Evolutionary conservation across 2,888 invertebrate genomes (phyloP), one percentile per base, ranked within the genome.

Genomic region (Carcina quercana): DNA sequence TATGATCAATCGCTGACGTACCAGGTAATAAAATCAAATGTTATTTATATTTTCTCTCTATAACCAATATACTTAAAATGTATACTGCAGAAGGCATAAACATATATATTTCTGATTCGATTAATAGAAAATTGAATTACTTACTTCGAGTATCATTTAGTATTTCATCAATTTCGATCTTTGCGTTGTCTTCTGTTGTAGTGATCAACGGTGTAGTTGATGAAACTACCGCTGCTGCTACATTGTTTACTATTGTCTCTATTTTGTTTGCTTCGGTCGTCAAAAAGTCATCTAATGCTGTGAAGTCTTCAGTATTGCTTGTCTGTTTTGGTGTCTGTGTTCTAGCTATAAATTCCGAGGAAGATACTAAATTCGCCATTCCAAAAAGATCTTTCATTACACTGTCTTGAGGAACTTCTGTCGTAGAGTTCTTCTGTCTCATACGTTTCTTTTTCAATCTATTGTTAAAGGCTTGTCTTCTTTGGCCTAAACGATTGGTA

Each of bases 131-230:
- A n/a, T n/a, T n/a, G 3, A 20, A 20, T 14, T 11, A 58, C 72
- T 68, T 70, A 67, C 86, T 78, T 30, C 70, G 62, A 6, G 85
- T 86, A 60, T 91, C 90, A 47, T 87, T 87, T 11, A 91, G 73
- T 17, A 91, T 84, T 67, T 91, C 90, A 52, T 89, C 82, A 27
- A 91, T 86, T 74, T 91, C 91, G 32, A 87, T 75, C 60, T 86
- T 86, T 2, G 87, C 87, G 19, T 78, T 78, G 38, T 83, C 66
- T 51, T 76, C 72, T 31, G 74, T 73, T 11, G 69, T 58, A 21
- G 37, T 55, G 7, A 43, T 40, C 31, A 45, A 25, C 13, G 42
- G 38, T 30, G 51, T 53, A 13, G 53, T 52, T 3, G 50, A 37
- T 17, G 42, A 28, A 46, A 42, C 53, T 6, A 46, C 41, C 36